These are phyloP conservation scores for Fopius arisanus DNA, from an alignment of 1,140 invertebrate species.

Conservation along the genomic window DNA sequence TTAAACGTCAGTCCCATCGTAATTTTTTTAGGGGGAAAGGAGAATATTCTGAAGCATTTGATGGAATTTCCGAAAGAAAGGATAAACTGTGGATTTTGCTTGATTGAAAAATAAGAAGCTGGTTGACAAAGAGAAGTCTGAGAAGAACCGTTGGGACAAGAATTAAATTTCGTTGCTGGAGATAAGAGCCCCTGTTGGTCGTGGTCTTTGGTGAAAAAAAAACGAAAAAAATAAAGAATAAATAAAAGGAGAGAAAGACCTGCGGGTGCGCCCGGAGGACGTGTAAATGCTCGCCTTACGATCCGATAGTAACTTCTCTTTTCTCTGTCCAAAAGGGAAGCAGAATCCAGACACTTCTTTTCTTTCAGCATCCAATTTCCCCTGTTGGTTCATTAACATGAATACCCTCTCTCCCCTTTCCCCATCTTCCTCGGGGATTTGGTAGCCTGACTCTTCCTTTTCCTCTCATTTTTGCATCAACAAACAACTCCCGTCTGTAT, in stretches of 20 bases:
- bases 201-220: background rate
- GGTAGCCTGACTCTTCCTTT: slow-evolving; percentile 10
- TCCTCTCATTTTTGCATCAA: slow-evolving; percentile 15
- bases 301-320: slow-evolving; percentile 30
- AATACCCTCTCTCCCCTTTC: background rate
- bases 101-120: too few species aligned
- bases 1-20: too few species aligned
- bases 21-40: too few species aligned
- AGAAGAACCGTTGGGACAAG: slow-evolving; percentile 6
- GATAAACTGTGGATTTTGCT: too few species aligned
- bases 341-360: slow-evolving; percentile 5
- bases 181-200: background rate
- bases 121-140: background rate
- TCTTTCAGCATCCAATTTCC: slow-evolving; percentile 14
- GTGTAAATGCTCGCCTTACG: slow-evolving; percentile 39
- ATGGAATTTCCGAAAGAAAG: too few species aligned
- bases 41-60: too few species aligned
- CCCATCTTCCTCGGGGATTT: background rate
- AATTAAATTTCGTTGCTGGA: background rate
- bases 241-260: slow-evolving; percentile 24
- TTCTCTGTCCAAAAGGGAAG: background rate
- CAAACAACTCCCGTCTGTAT: background rate
- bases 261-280: slow-evolving; percentile 34
- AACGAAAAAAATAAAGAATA: slow-evolving; percentile 17
- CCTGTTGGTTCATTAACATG: slow-evolving; percentile 4